Conservation (phyloP, 2,888 invertebrate species). For the Xiphydria camelus region DNA sequence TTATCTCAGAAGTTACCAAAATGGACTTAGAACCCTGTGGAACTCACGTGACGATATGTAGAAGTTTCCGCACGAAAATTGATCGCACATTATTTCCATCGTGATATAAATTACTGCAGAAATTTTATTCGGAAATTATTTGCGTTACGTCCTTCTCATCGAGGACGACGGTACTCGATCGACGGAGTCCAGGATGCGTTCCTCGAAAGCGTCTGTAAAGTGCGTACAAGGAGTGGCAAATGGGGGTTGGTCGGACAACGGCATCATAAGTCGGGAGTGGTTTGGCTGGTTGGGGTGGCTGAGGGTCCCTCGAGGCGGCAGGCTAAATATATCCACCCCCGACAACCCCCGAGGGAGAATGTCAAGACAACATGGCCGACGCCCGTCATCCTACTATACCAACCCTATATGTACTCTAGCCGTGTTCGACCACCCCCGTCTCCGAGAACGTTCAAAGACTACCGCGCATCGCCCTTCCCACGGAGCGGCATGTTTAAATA, state of each 20-base stretch:
- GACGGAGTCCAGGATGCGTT: too few relatives aligned
- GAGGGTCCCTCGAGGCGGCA: slow-evolving; percentile 54
- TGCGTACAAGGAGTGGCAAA: slow-evolving; percentile 35
- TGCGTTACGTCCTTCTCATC: too few relatives aligned
- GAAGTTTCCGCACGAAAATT: too few relatives aligned
- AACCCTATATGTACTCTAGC: slow-evolving; percentile 47
- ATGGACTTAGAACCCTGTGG: too few relatives aligned
- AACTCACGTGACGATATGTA: too few relatives aligned
- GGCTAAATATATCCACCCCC: slow-evolving; percentile 57
- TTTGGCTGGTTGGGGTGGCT: slow-evolving; percentile 42
- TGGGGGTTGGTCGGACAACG: slow-evolving; percentile 51
- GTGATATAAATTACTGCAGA: too few relatives aligned
- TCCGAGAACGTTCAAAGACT: slow-evolving; percentile 42
- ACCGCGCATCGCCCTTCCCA: slow-evolving; percentile 1
- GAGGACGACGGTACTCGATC: too few relatives aligned
- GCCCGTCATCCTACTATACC: slow-evolving; percentile 54
- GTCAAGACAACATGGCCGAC: slow-evolving; percentile 59
- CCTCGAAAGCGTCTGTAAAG: slow-evolving; percentile 30
- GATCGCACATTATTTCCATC: too few relatives aligned
- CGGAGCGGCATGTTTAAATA: slow-evolving; percentile 2
- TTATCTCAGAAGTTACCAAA: too few relatives aligned
- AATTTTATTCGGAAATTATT: too few relatives aligned
- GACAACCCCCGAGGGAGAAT: slow-evolving; percentile 50
- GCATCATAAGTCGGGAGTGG: slow-evolving; percentile 54
- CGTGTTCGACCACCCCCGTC: slow-evolving; percentile 36